Base-by-base conservation (phyloP, 2,888 invertebrate species). In the Selenia dentaria region DNA sequence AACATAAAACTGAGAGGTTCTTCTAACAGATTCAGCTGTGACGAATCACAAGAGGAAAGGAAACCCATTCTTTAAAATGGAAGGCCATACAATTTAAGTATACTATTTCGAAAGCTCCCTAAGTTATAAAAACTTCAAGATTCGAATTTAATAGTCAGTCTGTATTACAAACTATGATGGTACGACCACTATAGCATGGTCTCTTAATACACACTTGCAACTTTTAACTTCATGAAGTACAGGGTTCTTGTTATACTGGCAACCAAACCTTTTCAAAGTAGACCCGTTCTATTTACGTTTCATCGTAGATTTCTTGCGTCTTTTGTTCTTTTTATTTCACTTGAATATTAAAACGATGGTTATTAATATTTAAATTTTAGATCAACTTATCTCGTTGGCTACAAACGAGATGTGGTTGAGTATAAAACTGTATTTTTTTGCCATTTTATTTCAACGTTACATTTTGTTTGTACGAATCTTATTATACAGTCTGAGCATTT, bases 261-360 rank as follows among this genome's bases (percentile, higher is more conserved):
- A n/a, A 28, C 25, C 25, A 32, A 39, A 36, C 14, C 35, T 40
- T 39, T 46, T 40, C 31, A 46, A 35, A 35, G 31, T 27, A 18
- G 32, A 28, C 28, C 33, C 10, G 6, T 10, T 32, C 29, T 46
- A 40, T 46, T 46, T 46, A 40, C 32, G 32, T 47, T 47, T 41
- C 47, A 36, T 40, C 40, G 47, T 47, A 37, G 36, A 47, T 37
- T 40, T 47, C 32, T 36, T 24, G 36, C 26, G 36, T 32, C 13
- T 29, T 46, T 46, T 46, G 41, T 47, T 41, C 41, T 41, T 47
- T 41, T 46, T 46, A 45, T 46, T 33, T 14, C 3, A 4, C 10
- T 20, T 8, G 33, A 45, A 40, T 40, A 40, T 39, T 46, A 6
- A 46, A 36, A 32, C 36, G 34, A 26, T 29, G 46, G 35, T 47